A percentile compares a stretch with the other conserved stretches of the same genome.
These are phyloP conservation scores for Anoncus sp. DNA, from an alignment of 2,888 invertebrate genomes.

Conservation along the genomic window DNA sequence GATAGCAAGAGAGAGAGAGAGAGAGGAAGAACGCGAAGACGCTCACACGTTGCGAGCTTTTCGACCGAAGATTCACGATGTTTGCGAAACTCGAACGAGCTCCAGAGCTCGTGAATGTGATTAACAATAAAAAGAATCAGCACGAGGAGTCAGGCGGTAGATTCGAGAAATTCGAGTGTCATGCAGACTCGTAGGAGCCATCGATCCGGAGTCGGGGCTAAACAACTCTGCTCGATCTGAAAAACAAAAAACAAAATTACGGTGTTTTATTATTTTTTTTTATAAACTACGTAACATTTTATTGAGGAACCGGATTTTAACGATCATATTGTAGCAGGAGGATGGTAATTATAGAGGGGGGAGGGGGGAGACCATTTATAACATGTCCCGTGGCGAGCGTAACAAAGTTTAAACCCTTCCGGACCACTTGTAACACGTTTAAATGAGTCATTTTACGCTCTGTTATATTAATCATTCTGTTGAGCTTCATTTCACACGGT, in stretches of 20 bases:
- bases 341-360: not conserved
- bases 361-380: not conserved
- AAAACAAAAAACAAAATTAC: constrained; percentile 16
- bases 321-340: not conserved
- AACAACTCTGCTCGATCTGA: constrained; percentile 40
- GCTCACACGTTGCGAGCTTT: constrained; percentile 1
- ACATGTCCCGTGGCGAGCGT: not conserved
- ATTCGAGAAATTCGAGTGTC: constrained; percentile 5
- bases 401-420: not conserved
- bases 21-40: not conserved
- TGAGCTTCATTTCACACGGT: not conserved
- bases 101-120: constrained; percentile 21
- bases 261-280: not conserved
- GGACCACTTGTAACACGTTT: constrained; percentile 1
- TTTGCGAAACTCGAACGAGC: constrained; percentile 32
- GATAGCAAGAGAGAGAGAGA: not conserved
- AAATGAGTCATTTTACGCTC: not conserved
- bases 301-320: not conserved
- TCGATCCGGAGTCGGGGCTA: constrained; percentile 1
- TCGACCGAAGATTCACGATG: constrained; percentile 37
- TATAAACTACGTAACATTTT: not conserved
- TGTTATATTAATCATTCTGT: not conserved
- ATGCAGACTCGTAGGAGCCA: constrained; percentile 17
- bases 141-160: not conserved
- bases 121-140: constrained; percentile 21